Evolutionary conservation across 2,888 invertebrate genomes (phyloP), one percentile per base, ranked within the genome.

Genomic region (Mythimna loreyi): DNA sequence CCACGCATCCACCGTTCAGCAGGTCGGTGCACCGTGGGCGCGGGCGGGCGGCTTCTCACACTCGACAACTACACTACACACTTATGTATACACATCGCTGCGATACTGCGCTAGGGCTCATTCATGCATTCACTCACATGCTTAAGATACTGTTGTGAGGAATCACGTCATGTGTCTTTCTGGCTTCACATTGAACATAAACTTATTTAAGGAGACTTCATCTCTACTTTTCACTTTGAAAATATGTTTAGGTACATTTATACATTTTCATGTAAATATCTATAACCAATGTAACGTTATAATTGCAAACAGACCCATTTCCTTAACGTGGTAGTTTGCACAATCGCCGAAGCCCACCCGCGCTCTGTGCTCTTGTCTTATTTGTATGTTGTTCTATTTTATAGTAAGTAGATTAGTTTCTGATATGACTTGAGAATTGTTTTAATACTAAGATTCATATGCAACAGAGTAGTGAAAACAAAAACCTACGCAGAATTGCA

Each of bases 1-100:
- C 95, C 98, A 98, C 96, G 98, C 84, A 55, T 84, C 98, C 90
- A 97, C 98, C 91, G 97, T 98, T 87, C 98, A 98, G 96, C 98
- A 98, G 98, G 98, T 98, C 96, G 96, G 97, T 96, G 90, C 85
- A 85, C 88, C 86, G 82, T 79, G 91, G 92, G 93, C 92, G 94
- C 92, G 94, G 93, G 94, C 94, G 93, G 94, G 93, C 93, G 87
- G 91, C 91, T 90, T 90, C 85, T 78, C 74, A 85, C 81, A 86
- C 78, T 84, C 78, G 67, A 80, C 68, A 81, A 63, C 59, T 40
- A 79, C 78, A 84, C 82, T 61, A 40, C 58, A 83, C 78, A 72
- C 64, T 83, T 68, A 84, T 80, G 57, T 81, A 80, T 81, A 80
- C 79, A 83, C 72, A 77, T 77, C 66, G 45, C 61, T 62, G 53